A percentile compares a stretch with the other conserved stretches of the same genome.
These are phyloP conservation scores for Lacanobia wlatinum DNA, from an alignment of 2,888 invertebrate genomes.

Conservation along the genomic window DNA sequence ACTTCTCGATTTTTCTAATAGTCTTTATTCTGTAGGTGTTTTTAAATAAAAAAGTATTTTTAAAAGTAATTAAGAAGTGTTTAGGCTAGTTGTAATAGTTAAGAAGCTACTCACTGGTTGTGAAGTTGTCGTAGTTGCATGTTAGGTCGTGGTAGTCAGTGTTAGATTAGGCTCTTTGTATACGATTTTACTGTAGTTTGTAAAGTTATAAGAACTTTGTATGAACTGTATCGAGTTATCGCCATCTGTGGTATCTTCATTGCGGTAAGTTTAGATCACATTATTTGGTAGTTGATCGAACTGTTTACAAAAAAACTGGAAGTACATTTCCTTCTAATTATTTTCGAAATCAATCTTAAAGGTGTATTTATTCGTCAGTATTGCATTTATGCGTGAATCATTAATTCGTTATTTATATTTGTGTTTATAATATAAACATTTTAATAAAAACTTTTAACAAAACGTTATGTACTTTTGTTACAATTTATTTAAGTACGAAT, in stretches of 20 bases:
- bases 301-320: conserved; percentile 2
- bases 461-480: no score
- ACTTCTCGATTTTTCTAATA: conserved; percentile 58
- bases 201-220: conserved; percentile 63
- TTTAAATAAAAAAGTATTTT: conserved; percentile 55
- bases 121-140: conserved; percentile 73
- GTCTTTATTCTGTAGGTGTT: conserved; percentile 56
- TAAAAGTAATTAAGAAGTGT: conserved; percentile 61
- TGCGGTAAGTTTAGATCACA: conserved; percentile 63
- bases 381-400: no score
- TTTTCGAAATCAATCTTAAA: neutral
- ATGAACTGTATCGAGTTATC: conserved; percentile 60
- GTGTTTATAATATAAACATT: no score
- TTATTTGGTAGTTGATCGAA: conserved; percentile 36
- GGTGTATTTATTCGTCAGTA: neutral
- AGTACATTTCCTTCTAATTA: neutral
- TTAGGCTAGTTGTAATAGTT: conserved; percentile 65
- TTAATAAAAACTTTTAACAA: no score
- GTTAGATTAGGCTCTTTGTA: conserved; percentile 71
- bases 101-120: conserved; percentile 78
- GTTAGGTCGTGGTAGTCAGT: conserved; percentile 66
- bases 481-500: neutral
- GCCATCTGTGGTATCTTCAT: conserved; percentile 54
- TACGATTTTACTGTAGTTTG: conserved; percentile 68
- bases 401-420: no score